phyloP scores from a whole-genome alignment of 2,113 vertebrate species.

The Bombycilla garrulus region DNA sequence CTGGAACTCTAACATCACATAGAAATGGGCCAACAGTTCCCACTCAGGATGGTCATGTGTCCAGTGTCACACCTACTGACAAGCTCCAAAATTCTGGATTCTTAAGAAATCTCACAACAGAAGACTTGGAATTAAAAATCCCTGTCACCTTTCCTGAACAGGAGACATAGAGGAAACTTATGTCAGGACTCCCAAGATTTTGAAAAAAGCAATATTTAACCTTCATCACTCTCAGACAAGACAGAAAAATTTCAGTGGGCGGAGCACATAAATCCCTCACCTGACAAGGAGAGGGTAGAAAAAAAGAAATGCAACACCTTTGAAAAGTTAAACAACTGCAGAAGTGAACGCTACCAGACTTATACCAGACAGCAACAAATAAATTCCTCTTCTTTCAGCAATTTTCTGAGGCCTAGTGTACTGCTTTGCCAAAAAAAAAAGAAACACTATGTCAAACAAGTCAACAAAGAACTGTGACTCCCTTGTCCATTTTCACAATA shows the following conservation, averaged over 20 bases:
- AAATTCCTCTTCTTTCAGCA: not conserved
- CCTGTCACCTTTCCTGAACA: not conserved
- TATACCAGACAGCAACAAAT: not conserved
- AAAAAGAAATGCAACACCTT: not conserved
- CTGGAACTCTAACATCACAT: not conserved
- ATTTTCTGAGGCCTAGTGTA: not conserved
- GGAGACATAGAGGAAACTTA: not conserved
- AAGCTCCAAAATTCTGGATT: not conserved
- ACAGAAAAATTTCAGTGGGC: not conserved
- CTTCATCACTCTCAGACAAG: not conserved
- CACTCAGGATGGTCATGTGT: not conserved
- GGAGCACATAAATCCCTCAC: not conserved
- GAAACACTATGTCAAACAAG: not conserved
- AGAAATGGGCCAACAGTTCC: not conserved
- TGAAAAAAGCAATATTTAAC: not conserved
- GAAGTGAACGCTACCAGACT: not conserved
- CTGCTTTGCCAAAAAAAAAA: not conserved
- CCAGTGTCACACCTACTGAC: not conserved
- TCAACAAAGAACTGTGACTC: not conserved
- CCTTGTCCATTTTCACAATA: not conserved
- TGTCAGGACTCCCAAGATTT: not conserved
- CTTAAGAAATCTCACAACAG: not conserved
- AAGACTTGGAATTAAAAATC: not conserved
- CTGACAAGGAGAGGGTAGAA: not conserved
- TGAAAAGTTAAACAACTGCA: not conserved